Evolutionary conservation across 2,797 vertebrate species (phyloP).

Genomic region (Melopsittacus undulatus): DNA sequence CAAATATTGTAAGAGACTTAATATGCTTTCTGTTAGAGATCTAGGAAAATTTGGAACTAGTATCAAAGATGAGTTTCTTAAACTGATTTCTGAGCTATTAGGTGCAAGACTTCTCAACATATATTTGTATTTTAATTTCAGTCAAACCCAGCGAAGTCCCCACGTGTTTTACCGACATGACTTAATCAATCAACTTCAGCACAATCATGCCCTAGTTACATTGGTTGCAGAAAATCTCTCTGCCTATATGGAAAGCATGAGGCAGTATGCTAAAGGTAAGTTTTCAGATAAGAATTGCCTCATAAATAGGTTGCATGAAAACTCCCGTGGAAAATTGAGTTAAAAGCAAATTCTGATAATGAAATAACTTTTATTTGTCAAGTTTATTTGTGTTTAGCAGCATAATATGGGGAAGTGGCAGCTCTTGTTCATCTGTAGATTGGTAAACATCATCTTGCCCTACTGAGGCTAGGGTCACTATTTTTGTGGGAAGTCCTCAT

Average conservation of each 20-base stretch:
- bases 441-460: not conserved
- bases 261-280: conserved; percentile 96
- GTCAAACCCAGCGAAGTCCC: conserved; percentile 97
- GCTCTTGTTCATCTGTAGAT: not conserved
- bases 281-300: not conserved
- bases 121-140: conserved; percentile 73
- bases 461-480: not conserved
- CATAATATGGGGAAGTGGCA: not conserved
- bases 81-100: not conserved
- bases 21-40: not conserved
- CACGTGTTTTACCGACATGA: conserved; percentile 99
- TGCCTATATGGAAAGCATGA: conserved; percentile 99
- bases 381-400: not conserved
- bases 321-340: not conserved
- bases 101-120: not conserved
- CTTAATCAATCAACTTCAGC: conserved; percentile 99
- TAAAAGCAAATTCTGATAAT: not conserved
- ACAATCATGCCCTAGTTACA: conserved; percentile 98
- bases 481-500: not conserved
- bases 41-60: not conserved
- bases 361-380: not conserved
- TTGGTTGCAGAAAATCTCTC: conserved; percentile 98
- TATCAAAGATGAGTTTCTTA: not conserved
- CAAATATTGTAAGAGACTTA: not conserved
- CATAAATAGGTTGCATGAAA: not conserved